These are phyloP conservation scores for Sphenodon punctatus DNA, from an alignment of 2,797 vertebrate genomes.

Conservation along the genomic window DNA sequence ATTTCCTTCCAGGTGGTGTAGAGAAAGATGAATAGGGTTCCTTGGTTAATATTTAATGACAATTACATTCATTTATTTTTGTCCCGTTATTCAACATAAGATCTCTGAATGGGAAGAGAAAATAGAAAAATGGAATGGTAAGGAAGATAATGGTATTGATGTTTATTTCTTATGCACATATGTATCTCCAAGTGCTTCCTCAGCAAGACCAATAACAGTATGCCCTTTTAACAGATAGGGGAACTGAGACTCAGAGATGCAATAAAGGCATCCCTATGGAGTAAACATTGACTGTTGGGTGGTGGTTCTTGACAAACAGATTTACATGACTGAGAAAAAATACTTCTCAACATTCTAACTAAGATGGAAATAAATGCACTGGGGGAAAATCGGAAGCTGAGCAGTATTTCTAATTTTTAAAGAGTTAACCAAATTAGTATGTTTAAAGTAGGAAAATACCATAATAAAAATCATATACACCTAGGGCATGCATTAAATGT, in stretches of 20 bases:
- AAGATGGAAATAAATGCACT: not conserved
- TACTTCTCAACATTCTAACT: not conserved
- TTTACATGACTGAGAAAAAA: not conserved
- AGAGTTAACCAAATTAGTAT: not conserved
- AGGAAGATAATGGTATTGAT: not conserved
- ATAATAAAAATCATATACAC: not conserved
- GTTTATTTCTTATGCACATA: not conserved
- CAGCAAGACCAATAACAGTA: too few relatives aligned
- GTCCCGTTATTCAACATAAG: not conserved
- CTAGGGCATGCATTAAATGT: not conserved
- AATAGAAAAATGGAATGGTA: not conserved
- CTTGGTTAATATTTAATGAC: not conserved
- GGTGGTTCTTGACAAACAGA: not conserved
- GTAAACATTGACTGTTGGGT: not conserved
- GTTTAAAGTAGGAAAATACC: not conserved
- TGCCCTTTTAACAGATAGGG: not conserved
- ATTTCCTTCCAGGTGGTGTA: not conserved
- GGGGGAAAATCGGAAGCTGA: not conserved
- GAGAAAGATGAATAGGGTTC: rapidly evolving
- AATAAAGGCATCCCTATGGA: not conserved
- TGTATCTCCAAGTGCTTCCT: too few relatives aligned
- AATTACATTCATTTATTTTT: not conserved
- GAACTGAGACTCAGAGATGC: too few relatives aligned
- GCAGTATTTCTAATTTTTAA: not conserved
- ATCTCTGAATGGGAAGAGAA: constrained; percentile 31